Conservation (phyloP, 1,140 invertebrate genomes). For the Drosophila parvula region DNA sequence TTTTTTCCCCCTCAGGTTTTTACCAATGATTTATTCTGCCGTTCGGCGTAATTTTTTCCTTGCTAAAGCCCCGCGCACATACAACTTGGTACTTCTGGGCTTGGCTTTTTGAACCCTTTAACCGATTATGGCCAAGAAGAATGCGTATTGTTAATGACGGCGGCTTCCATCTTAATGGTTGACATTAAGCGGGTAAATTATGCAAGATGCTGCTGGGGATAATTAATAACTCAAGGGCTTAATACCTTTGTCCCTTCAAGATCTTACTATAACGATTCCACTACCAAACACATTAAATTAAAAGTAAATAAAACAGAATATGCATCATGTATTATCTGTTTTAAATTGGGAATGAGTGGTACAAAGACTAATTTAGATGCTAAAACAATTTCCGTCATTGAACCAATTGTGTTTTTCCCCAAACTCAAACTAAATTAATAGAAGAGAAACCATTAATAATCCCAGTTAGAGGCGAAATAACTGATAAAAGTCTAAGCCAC, state of each 20-base stretch:
- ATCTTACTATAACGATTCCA: neutral
- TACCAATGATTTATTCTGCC: constrained; percentile 48
- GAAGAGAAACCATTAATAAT: constrained; percentile 38
- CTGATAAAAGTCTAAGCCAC: constrained; percentile 26
- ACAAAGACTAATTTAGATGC: constrained; percentile 13
- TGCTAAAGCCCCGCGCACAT: neutral
- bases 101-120: constrained; percentile 46
- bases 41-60: constrained; percentile 30
- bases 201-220: neutral
- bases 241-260: too few species aligned
- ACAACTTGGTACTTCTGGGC: constrained; percentile 15
- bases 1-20: constrained; percentile 1
- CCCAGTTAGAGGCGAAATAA: constrained; percentile 10
- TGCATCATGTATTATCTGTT: neutral
- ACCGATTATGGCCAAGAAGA: constrained; percentile 38
- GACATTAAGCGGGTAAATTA: constrained; percentile 11
- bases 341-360: neutral
- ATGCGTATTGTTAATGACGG: constrained; percentile 16
- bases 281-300: neutral
- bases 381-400: constrained; percentile 34
- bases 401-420: constrained; percentile 8
- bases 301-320: constrained; percentile 2
- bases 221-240: neutral
- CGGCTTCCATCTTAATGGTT: constrained; percentile 16
- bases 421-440: neutral